Conservation (phyloP, 2,113 vertebrate genomes). For the Scolopax mira region DNA sequence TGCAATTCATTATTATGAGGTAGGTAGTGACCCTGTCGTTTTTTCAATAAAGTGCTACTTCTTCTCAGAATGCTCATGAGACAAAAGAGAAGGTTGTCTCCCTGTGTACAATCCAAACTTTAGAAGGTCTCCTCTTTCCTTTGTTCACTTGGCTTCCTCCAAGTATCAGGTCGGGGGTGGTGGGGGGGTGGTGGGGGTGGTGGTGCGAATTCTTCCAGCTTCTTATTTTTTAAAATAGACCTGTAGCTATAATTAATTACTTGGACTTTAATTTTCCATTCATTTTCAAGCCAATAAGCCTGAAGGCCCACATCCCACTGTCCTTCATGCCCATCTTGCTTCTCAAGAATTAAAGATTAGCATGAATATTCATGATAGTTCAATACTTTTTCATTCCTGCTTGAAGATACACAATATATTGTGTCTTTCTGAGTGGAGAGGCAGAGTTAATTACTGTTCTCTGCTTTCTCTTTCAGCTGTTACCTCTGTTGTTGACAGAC, state of each 20-base stretch:
- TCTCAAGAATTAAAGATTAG: not conserved
- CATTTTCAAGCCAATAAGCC: not conserved
- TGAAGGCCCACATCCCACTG: not conserved
- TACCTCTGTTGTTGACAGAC: not conserved
- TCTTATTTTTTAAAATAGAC: not conserved
- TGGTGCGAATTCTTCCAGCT: not conserved
- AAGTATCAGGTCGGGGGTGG: no score
- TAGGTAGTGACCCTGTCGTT: not conserved
- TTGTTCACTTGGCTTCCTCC: not conserved
- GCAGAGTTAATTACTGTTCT: not conserved
- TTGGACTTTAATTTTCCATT: not conserved
- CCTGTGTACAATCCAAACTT: not conserved
- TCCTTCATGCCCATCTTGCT: not conserved
- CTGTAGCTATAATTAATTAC: not conserved
- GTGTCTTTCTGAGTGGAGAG: not conserved
- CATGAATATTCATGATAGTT: constrained; percentile 2
- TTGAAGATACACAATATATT: not conserved
- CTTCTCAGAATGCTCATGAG: not conserved
- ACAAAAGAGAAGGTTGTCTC: not conserved
- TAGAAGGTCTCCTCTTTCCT: not conserved
- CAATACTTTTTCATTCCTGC: not conserved
- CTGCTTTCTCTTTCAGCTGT: not conserved
- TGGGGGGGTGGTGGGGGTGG: no score
- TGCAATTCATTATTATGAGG: not conserved
- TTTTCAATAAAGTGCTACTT: not conserved